Conservation (phyloP, 2,888 invertebrate species). For the Harmothoe impar region DNA sequence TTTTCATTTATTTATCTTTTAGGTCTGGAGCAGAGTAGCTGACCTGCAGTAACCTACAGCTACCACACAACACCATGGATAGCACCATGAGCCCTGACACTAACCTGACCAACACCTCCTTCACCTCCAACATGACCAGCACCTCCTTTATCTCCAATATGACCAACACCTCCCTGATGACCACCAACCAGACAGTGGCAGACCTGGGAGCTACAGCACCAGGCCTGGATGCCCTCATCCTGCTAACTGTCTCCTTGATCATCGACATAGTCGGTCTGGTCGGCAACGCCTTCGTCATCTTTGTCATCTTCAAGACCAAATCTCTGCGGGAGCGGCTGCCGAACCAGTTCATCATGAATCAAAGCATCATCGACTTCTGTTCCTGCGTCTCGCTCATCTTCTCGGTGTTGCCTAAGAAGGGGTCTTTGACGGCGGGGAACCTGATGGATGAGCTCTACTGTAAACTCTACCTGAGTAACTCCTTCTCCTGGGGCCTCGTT, state of each 20-base stretch:
- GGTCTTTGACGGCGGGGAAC: not conserved
- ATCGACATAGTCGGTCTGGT: conserved; percentile 17
- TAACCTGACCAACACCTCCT: too few species aligned
- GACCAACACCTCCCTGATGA: too few species aligned
- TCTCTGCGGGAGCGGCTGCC: not conserved
- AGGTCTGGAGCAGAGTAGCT: too few species aligned
- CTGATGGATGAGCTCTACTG: not conserved
- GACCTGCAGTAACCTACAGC: too few species aligned
- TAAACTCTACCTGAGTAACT: not conserved
- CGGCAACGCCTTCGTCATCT: conserved; percentile 14
- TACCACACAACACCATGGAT: too few species aligned
- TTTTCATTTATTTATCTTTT: too few species aligned
- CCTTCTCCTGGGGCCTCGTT: conserved; percentile 24
- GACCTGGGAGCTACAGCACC: too few species aligned
- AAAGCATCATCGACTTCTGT: conserved; percentile 30
- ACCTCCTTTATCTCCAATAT: too few species aligned
- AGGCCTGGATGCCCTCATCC: not conserved
- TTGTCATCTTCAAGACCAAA: conserved; percentile 27
- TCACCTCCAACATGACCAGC: too few species aligned
- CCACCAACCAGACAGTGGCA: too few species aligned
- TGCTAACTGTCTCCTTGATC: not conserved
- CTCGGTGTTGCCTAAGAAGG: not conserved
- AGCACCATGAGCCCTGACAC: too few species aligned
- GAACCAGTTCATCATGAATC: conserved; percentile 35
- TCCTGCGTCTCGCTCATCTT: not conserved